Evolutionary conservation across 2,113 vertebrate genomes (phyloP), one percentile per base, ranked within the genome.

Genomic region (Cottus gobio): DNA sequence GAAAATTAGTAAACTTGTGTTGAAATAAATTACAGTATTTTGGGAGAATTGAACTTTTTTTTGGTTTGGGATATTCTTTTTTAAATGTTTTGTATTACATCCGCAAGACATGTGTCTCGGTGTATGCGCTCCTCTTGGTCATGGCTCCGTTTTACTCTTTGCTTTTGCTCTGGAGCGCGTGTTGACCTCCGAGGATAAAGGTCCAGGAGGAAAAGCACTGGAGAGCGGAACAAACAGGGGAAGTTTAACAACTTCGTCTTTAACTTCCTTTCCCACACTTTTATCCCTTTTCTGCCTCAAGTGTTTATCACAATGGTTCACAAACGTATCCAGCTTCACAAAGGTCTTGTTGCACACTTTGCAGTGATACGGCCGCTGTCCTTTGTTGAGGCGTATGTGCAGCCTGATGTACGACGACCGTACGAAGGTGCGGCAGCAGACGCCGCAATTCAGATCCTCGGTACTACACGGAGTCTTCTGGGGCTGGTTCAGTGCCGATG

Each of bases 261-360:
- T 77, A 0, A 1, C 56, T 15, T 84, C 71, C 30, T 90, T 87
- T 34, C 8, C 46, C 46, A 13, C 46, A 52, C 46, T 80, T 56
- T 90, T 77, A 2, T 80, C 90, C 39, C 52, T 88, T 65, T 83
- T 90, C 79, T 84, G 89, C 80, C 48, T 89, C 69, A 92, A 86
- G 70, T 95, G 95, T 60, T 87, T 94, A 37, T 87, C 87, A 61
- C 94, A 94, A 65, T 92, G 94, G 36, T 85, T 94, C 69, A 93
- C 89, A 70, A 95, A 95, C 20, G 90, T 83, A 22, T 82, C 83
- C 86, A 95, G 82, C 75, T 93, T 83, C 18, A 91, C 88, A 4
- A 94, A 93, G 0, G 87, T 92, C 75, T 46, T 31, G 85, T 92
- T 94, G 92, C 95, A 96, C 77, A 95, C 86, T 75, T 91, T 91